Evolutionary conservation across 2,888 invertebrate genomes (phyloP), one percentile per base, ranked within the genome.

Genomic region (Drosophila acutilabella): DNA sequence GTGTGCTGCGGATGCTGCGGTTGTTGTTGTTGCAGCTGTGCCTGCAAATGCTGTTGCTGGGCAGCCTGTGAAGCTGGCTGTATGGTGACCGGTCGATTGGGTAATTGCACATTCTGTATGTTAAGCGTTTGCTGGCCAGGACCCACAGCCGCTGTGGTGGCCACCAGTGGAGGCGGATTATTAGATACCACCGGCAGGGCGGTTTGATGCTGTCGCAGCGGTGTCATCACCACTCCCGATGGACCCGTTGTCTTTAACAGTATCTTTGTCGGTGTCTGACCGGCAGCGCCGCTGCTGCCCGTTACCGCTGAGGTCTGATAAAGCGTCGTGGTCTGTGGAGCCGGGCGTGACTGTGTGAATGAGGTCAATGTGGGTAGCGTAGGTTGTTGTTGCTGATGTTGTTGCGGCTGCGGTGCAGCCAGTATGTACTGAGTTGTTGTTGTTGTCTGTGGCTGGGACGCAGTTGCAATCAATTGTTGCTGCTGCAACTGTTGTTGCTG

Each of bases 21-120:
- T 40, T 92, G 92, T 54, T 91, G 91, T 54, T 92, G 92, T 64
- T 92, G 92, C 58, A 92, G 62, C 71, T 92, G 92, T 2, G 92
- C 92, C 75, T 92, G 91, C 72, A 92, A 64, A 48, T 92, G 92
- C 56, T 92, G 92, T 48, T 91, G 91, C 65, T 92, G 92, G 1
- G 92, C 92, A 33, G 92, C 92, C 73, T 92, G 92, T 0, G 92
- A 92, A 11, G 92, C 92, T 16, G 92, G 92, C 71, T 92, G 92
- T 69, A 92, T 92, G 40, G 92, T 92, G 3, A 92, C 92, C 11
- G 91, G 91, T 2, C 92, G 78, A 76, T 92, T 92, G 4, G 92
- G 92, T 56, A 92, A 69, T 74, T 92, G 92, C 14, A 92, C 92
- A 70, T 92, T 92, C 65, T 92, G 92, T 45, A 92, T 91, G 68